Evolutionary conservation across 2,113 vertebrate genomes (phyloP).

Genomic region (Anoura caudifer): DNA sequence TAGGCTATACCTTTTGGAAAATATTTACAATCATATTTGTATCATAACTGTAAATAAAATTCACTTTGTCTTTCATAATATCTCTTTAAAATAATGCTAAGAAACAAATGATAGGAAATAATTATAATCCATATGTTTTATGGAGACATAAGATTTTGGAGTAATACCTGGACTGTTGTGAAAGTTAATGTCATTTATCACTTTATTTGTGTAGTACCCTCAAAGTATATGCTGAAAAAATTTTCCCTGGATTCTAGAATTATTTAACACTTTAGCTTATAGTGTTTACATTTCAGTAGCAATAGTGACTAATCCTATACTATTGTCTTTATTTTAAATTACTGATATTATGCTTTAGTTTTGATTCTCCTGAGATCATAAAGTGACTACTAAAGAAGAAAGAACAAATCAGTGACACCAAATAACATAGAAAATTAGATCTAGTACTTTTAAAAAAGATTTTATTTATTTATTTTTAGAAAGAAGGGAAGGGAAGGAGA

Average conservation of each 20-base stretch:
- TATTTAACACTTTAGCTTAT: background rate
- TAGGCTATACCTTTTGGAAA: background rate
- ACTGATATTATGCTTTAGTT: background rate
- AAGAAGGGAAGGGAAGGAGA: no score
- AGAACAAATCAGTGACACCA: background rate
- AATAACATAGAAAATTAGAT: background rate
- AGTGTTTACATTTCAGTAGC: background rate
- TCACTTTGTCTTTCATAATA: background rate
- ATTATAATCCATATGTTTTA: constrained; percentile 2
- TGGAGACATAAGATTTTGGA: background rate
- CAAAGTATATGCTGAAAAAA: background rate
- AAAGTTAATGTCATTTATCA: background rate
- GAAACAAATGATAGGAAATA: background rate
- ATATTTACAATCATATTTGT: background rate
- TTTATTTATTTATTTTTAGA: no score
- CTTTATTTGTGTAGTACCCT: background rate
- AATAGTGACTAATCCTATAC: background rate
- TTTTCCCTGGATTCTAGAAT: background rate
- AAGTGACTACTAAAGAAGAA: background rate
- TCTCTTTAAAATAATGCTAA: background rate
- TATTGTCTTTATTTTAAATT: background rate
- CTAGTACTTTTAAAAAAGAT: background rate
- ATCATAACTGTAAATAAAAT: background rate
- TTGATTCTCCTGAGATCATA: background rate
- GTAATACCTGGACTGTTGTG: background rate